A percentile compares a stretch with the other conserved stretches of the same genome.
Conservation (phyloP, 2,113 vertebrate species). For the Microcebus tavaratra region DNA sequence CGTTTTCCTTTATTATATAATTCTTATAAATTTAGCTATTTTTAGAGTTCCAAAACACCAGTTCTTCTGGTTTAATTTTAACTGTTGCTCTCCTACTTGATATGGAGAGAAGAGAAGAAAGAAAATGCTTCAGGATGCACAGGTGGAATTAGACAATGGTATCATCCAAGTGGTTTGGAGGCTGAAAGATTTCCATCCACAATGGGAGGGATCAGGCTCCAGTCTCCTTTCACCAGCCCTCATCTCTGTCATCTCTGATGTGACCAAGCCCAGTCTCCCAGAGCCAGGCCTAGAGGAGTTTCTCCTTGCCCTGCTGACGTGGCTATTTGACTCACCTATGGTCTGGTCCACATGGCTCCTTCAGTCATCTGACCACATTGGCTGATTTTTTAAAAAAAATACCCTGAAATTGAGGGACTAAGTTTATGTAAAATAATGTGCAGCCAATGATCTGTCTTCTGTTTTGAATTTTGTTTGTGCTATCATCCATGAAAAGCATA, state of each 20-base stretch:
- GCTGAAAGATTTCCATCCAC: neutral
- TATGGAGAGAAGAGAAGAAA: neutral
- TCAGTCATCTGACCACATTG: neutral
- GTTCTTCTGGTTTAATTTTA: slow-evolving; percentile 31
- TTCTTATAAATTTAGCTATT: neutral
- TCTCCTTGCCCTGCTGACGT: fast-evolving
- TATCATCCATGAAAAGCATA: neutral
- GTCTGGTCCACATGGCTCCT: neutral
- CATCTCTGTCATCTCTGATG: no score
- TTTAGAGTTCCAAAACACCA: neutral
- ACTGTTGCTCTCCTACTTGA: neutral
- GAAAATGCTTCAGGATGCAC: neutral
- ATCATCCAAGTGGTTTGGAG: neutral
- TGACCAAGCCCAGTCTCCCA: neutral
- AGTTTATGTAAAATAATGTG: neutral
- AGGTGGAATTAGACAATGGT: neutral
- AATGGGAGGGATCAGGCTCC: neutral
- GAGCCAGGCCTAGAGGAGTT: no score
- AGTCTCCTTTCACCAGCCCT: no score
- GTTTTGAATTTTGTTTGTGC: slow-evolving; percentile 38
- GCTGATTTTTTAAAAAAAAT: neutral
- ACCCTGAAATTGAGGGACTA: neutral
- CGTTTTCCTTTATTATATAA: neutral
- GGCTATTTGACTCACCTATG: neutral
- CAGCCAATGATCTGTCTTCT: neutral